Conservation (phyloP, 1,140 invertebrate genomes). For the Eriosoma lanigerum region DNA sequence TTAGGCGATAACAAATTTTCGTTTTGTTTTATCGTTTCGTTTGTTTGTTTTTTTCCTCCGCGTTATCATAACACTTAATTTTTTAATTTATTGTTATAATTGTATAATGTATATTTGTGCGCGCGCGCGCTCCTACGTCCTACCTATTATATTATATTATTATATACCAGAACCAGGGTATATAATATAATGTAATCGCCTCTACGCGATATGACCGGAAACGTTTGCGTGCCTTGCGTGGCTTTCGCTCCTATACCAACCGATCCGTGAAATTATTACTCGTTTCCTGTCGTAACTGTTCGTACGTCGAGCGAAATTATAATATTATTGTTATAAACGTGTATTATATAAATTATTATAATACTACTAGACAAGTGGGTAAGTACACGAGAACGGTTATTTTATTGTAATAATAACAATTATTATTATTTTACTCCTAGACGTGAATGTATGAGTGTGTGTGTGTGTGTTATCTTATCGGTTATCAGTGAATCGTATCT, state of each 20-base stretch:
- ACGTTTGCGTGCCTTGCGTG: conserved; percentile 46
- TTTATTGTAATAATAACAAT: no score
- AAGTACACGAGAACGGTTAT: no score
- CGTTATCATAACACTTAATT: conserved; percentile 24
- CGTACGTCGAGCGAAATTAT: background rate
- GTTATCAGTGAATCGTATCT: no score
- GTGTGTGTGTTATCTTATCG: no score
- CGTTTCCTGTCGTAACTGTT: conserved; percentile 30
- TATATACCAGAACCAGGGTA: no score
- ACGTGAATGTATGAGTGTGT: no score
- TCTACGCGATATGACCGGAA: conserved; percentile 46
- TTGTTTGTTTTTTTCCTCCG: background rate
- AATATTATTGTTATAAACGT: no score
- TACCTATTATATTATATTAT: background rate
- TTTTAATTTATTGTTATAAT: conserved; percentile 39
- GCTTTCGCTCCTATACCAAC: conserved; percentile 10
- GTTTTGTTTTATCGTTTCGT: conserved; percentile 12
- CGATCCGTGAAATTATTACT: conserved; percentile 51
- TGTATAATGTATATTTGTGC: no score
- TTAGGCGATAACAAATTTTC: conserved; percentile 13
- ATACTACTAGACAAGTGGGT: no score
- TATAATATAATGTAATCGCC: conserved; percentile 26
- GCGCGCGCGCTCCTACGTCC: background rate
- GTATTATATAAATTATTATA: no score
- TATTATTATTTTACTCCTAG: background rate